phyloP scores from a whole-genome alignment of 2,888 invertebrate species.

The Anarsia innoxiella region DNA sequence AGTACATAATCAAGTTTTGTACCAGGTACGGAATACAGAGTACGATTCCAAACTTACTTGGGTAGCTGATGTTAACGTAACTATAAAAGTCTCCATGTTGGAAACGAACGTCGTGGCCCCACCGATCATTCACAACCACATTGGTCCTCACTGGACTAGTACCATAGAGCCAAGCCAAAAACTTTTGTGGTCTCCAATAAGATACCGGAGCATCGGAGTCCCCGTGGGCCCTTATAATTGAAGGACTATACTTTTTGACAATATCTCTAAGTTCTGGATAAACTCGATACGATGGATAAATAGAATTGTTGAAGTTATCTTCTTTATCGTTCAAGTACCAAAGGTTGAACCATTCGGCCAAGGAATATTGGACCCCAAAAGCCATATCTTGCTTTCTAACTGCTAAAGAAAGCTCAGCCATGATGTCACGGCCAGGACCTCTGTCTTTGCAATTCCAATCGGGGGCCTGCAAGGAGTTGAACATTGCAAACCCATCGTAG shows the following conservation, averaged over 20 bases:
- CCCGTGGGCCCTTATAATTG: constrained; percentile 94
- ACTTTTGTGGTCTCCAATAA: constrained; percentile 90
- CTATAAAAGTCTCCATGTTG: constrained; percentile 93
- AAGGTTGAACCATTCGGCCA: constrained; percentile 93
- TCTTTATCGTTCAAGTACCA: constrained; percentile 82
- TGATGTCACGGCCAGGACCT: constrained; percentile 85
- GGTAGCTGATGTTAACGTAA: constrained; percentile 82
- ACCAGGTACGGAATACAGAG: too few relatives aligned
- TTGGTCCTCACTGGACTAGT: constrained; percentile 91
- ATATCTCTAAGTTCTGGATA: constrained; percentile 88
- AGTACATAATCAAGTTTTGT: too few relatives aligned
- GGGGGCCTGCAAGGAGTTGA: constrained; percentile 88
- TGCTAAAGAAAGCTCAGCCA: constrained; percentile 84
- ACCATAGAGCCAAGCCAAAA: constrained; percentile 95
- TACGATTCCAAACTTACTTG: constrained; percentile 44
- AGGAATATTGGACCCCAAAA: constrained; percentile 88
- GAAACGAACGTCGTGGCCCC: constrained; percentile 88
- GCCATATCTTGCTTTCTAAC: constrained; percentile 78
- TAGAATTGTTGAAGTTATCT: constrained; percentile 76
- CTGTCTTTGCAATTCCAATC: constrained; percentile 90
- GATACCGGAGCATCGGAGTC: constrained; percentile 91
- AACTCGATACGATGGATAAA: constrained; percentile 81
- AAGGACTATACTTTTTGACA: constrained; percentile 80
- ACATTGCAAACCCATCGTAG: constrained; percentile 89
- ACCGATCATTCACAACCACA: constrained; percentile 95